phyloP scores from a whole-genome alignment of 2,113 vertebrate genomes.

The Neopipo cinnamomea region DNA sequence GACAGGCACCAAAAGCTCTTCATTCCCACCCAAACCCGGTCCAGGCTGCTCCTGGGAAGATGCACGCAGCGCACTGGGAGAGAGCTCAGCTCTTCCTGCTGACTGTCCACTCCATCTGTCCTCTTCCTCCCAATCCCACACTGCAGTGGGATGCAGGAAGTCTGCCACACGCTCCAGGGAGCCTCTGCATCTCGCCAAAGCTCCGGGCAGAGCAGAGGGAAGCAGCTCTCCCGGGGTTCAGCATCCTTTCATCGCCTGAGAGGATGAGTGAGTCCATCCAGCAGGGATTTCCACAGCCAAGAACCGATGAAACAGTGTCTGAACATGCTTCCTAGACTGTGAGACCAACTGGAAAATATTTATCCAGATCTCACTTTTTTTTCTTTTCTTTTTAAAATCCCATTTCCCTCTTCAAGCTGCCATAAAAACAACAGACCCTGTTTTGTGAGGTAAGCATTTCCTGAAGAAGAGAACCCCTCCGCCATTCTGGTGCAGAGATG shows the following conservation, averaged over 20 bases:
- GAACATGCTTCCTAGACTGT: not conserved
- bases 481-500: not conserved
- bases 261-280: not conserved
- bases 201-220: not conserved
- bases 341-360: slow-evolving; percentile 40
- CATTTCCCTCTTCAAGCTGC: not conserved
- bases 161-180: accelerated
- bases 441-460: not conserved
- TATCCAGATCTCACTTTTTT: not conserved
- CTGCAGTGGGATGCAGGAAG: not conserved
- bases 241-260: not conserved
- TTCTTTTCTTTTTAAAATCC: not conserved
- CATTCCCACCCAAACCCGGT: not conserved
- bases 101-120: accelerated
- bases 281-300: not conserved
- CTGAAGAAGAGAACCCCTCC: not conserved
- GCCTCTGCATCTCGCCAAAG: not conserved
- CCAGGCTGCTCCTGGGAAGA: not conserved
- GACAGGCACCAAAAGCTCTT: not conserved
- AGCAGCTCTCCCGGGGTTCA: not conserved
- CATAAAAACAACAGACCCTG: not conserved
- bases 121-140: accelerated
- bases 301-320: not conserved
- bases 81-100: not conserved
- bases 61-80: accelerated